Evolutionary conservation across 2,888 invertebrate genomes (phyloP).

Genomic region (Punctoribates punctum): DNA sequence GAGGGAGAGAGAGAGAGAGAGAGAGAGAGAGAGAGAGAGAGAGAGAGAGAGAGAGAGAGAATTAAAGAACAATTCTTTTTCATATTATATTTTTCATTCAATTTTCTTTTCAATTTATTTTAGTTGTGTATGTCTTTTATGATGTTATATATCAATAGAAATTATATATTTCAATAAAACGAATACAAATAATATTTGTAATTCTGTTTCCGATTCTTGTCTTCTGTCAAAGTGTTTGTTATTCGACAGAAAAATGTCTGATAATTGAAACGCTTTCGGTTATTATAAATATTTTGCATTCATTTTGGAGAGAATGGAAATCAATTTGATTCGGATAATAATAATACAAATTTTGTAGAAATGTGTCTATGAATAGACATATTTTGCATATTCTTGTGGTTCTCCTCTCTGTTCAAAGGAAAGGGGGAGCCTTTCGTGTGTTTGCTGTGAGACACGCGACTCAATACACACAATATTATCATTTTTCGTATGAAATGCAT

Average conservation of each 20-base stretch:
- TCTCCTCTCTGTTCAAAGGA: no score
- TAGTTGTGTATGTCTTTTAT: neutral
- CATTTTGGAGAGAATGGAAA: neutral
- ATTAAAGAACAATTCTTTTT: neutral
- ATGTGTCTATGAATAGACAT: neutral
- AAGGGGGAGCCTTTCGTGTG: neutral
- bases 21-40: neutral
- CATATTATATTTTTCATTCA: slow-evolving; percentile 17
- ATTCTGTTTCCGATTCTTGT: neutral
- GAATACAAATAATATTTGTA: neutral
- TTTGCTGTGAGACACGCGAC: neutral
- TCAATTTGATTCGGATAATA: neutral
- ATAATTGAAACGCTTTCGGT: slow-evolving; percentile 21
- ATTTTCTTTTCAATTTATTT: slow-evolving; percentile 28
- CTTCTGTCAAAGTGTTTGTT: neutral
- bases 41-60: neutral
- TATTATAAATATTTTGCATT: neutral
- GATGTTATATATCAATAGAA: neutral
- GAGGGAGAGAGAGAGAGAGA: neutral
- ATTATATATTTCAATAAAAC: neutral
- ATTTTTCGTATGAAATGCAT: neutral
- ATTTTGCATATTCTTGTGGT: neutral
- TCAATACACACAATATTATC: neutral
- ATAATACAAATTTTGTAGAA: no score
- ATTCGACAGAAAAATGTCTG: neutral